Conservation (phyloP, 2,888 invertebrate genomes). For the Sminthurides aquaticus region DNA sequence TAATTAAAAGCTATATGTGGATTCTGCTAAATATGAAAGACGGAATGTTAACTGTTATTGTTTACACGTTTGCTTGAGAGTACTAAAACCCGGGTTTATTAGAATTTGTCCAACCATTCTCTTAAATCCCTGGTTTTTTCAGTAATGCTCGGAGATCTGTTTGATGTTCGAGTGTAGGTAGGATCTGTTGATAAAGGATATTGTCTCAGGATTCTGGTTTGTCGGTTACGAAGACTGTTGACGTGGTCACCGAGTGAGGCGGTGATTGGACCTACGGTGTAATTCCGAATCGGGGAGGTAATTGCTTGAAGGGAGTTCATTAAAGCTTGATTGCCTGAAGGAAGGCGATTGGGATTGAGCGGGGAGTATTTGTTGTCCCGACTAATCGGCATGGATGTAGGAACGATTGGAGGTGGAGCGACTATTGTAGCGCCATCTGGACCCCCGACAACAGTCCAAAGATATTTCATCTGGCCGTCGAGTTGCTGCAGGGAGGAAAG, state of each 20-base stretch:
- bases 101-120: slow-evolving; percentile 41
- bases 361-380: slow-evolving; percentile 2
- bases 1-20: too few species aligned
- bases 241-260: slow-evolving; percentile 16
- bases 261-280: slow-evolving; percentile 4
- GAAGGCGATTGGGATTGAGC: slow-evolving; percentile 17
- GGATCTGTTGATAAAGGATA: slow-evolving; percentile 11
- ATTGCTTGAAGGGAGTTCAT: slow-evolving; percentile 10
- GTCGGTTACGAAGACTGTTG: slow-evolving; percentile 19
- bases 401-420: not conserved
- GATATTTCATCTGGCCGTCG: slow-evolving; percentile 39
- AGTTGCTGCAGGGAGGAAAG: slow-evolving; percentile 33
- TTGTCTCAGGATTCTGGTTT: slow-evolving; percentile 7
- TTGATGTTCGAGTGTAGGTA: not conserved
- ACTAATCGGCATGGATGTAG: not conserved
- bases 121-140: slow-evolving; percentile 40
- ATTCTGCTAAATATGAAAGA: too few species aligned
- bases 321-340: slow-evolving; percentile 8
- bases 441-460: slow-evolving; percentile 36
- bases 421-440: not conserved
- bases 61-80: too few species aligned
- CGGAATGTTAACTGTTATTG: too few species aligned
- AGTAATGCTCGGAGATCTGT: slow-evolving; percentile 22
- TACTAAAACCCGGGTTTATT: too few species aligned
- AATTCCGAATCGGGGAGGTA: not conserved